Evolutionary conservation across 2,797 vertebrate genomes (phyloP).

Genomic region (Lepilemur septentrionalis): DNA sequence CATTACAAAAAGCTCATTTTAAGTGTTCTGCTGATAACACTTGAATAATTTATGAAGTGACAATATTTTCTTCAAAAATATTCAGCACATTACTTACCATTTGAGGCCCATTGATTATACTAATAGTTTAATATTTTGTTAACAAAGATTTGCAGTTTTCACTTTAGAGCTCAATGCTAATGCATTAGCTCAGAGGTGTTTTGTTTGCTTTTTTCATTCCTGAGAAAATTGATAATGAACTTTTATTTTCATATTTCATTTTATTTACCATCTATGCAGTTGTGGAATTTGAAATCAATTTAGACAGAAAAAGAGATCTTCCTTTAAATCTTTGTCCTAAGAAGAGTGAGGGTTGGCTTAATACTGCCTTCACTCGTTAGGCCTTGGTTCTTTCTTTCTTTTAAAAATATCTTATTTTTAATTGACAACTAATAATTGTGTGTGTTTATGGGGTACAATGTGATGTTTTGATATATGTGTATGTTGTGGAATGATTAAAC

Average conservation of each 20-base stretch:
- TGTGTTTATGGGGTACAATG: neutral
- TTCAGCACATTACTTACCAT: neutral
- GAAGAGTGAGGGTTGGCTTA: neutral
- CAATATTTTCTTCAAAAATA: neutral
- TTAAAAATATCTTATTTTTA: neutral
- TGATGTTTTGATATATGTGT: neutral
- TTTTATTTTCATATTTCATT: slow-evolving; percentile 8
- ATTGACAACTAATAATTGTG: neutral
- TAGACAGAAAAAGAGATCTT: neutral
- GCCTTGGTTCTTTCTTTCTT: neutral
- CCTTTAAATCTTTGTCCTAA: neutral
- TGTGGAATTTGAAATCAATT: slow-evolving; percentile 26
- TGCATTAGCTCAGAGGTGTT: neutral
- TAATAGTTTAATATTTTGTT: neutral
- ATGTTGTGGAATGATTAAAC: neutral
- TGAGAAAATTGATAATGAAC: neutral
- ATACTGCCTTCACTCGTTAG: neutral
- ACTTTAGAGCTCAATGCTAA: neutral
- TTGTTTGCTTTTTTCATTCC: slow-evolving; percentile 11
- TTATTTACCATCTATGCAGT: neutral
- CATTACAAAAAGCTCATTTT: neutral
- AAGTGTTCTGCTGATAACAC: neutral
- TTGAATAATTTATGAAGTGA: neutral
- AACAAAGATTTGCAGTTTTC: neutral
- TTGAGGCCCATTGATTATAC: neutral